Evolutionary conservation across 2,888 invertebrate species (phyloP).

Genomic region (Dolichomitus sp.): DNA sequence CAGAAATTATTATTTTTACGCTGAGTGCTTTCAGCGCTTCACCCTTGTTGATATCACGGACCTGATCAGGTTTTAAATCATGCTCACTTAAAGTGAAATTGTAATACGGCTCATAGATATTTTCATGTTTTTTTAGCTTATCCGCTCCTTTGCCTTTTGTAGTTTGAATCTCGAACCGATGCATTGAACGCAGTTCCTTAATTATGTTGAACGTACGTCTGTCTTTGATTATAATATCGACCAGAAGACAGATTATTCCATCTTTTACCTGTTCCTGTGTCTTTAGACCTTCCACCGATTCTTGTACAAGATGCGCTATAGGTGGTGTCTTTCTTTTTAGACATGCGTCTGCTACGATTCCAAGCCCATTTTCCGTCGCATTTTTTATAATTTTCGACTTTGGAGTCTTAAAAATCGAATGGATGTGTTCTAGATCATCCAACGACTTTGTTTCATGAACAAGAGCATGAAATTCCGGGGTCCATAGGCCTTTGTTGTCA

Average conservation of each 20-base stretch:
- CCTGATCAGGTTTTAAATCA: conserved; percentile 93
- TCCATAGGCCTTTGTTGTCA: conserved; percentile 90
- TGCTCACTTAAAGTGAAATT: conserved; percentile 90
- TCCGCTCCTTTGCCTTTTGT: conserved; percentile 69
- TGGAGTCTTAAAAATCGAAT: conserved; percentile 93
- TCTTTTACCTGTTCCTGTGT: conserved; percentile 87
- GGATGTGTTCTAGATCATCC: conserved; percentile 93
- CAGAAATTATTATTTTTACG: conserved; percentile 92
- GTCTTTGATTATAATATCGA: conserved; percentile 94
- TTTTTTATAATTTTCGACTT: conserved; percentile 92
- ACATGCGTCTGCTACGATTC: conserved; percentile 88
- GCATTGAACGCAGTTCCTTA: conserved; percentile 87
- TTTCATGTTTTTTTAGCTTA: conserved; percentile 79
- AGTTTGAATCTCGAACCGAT: conserved; percentile 79
- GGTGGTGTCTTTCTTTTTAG: conserved; percentile 62
- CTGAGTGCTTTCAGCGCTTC: conserved; percentile 92
- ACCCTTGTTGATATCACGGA: conserved; percentile 95
- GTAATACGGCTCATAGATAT: conserved; percentile 93
- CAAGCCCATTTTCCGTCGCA: conserved; percentile 93
- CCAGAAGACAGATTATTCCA: conserved; percentile 93
- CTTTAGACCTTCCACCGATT: conserved; percentile 87
- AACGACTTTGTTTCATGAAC: conserved; percentile 90
- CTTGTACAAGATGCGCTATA: conserved; percentile 83
- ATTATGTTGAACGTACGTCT: conserved; percentile 91
- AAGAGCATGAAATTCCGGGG: conserved; percentile 89